Percentiles rank a stretch among this genome's conserved stretches.
Conservation (phyloP, 2,113 vertebrate genomes). For the Sinocyclocheilus rhinocerous region DNA sequence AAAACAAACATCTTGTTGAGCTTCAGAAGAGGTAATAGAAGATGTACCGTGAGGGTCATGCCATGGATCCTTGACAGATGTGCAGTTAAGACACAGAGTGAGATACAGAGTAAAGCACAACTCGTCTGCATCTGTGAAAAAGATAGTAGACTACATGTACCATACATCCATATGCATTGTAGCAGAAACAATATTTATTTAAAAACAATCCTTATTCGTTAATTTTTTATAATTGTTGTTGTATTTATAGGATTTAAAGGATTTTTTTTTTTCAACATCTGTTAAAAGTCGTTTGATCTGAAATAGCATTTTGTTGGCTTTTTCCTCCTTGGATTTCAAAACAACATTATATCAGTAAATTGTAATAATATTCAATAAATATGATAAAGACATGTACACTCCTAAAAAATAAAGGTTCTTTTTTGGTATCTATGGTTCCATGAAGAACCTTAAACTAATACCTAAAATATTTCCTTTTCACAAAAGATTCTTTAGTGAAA, state of each 20-base stretch:
- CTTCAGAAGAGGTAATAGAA: background rate
- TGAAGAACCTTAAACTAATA: too few relatives aligned
- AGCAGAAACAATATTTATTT: background rate
- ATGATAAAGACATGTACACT: too few relatives aligned
- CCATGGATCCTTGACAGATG: conserved; percentile 46
- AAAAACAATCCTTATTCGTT: background rate
- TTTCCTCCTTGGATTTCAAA: too few relatives aligned
- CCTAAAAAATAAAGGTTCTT: too few relatives aligned
- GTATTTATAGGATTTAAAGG: background rate
- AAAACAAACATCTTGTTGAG: background rate
- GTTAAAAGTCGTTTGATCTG: too few relatives aligned
- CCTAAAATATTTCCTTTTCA: too few relatives aligned
- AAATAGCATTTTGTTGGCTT: too few relatives aligned
- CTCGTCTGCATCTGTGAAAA: conserved; percentile 50
- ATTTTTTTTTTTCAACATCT: too few relatives aligned
- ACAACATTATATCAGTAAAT: too few relatives aligned
- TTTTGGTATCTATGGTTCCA: too few relatives aligned
- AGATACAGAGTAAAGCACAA: conserved; percentile 37
- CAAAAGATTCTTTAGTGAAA: too few relatives aligned
- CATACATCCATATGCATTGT: background rate
- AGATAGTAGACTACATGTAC: background rate
- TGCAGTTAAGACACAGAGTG: conserved; percentile 41
- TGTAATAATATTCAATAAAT: too few relatives aligned
- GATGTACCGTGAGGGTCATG: conserved; percentile 44
- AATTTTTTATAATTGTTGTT: background rate